Base-by-base conservation (phyloP, 2,797 vertebrate genomes). In the Silurus aristotelis region DNA sequence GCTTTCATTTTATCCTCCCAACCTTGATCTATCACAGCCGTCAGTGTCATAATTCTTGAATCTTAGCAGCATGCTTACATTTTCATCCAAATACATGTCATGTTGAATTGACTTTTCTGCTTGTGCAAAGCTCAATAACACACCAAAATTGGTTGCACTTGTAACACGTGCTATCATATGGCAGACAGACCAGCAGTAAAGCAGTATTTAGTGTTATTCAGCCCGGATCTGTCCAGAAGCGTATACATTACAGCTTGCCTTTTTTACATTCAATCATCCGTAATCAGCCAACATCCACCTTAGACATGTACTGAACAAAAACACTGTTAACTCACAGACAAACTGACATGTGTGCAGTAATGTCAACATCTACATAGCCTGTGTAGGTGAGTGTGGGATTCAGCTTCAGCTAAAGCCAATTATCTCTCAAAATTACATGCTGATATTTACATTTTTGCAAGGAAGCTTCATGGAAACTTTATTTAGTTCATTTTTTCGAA, bases 21-120 rank as follows among this genome's bases (percentile, higher is more conserved):
- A 48, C 78, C 20, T 13, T 80, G 22, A 15, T 58, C 58, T 48
- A 15, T 70, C 68, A 79, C 83, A 89, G 86, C 70, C 10, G 60
- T 58, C 48, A 52, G 72, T 61, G 20, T 80, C 75, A 38, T 48
- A 80, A 84, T 89, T 88, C 85, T 83, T 83, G 89, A 89, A 89
- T 86, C 82, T 90, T 87, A 73, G 71, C 83, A 84, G 91, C 90
- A 46, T 91, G 89, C 92, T 92, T 93, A 93, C 93, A 93, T 94
- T 95, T 94, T 92, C 52, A 43, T 90, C 88, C 89, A 88, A 89
- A 58, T 19, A 43, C 52, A 73, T 13, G 1, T 52, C 48, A 7
- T 52, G 31, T 13, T 56, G n/a, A 61, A 86, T 38, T 38, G 38
- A 38, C 38, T 38, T 38, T 38, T 38, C 38, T 38, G 56, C 77